These are phyloP conservation scores for Tiphia femorata DNA, from an alignment of 2,888 invertebrate species.

Conservation along the genomic window DNA sequence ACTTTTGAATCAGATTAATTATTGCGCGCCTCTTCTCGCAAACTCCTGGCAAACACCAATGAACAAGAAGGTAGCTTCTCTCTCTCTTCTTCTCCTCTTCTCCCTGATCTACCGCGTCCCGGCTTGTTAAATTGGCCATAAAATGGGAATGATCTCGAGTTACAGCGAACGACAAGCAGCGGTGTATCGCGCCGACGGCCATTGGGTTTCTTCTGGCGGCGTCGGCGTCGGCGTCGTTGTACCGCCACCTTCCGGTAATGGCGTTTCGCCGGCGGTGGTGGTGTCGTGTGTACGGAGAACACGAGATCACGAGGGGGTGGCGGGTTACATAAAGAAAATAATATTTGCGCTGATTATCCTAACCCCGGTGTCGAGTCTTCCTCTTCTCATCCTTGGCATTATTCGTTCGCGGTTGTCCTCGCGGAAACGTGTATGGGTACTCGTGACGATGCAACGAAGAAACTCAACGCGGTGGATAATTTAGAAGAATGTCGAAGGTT, in stretches of 20 bases:
- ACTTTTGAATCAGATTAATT: no score
- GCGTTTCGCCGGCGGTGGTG: constrained; percentile 34
- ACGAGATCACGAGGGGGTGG: constrained; percentile 32
- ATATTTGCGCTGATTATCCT: constrained; percentile 18
- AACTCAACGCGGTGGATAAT: no score
- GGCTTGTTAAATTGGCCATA: constrained; percentile 59
- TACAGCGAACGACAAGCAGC: constrained; percentile 45
- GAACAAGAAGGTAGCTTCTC: not conserved
- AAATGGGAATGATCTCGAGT: constrained; percentile 59
- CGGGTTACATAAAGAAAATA: constrained; percentile 32
- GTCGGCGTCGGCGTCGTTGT: constrained; percentile 6
- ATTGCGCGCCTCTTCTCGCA: no score
- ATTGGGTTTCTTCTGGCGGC: constrained; percentile 37
- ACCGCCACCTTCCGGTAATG: constrained; percentile 40
- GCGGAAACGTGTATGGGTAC: no score
- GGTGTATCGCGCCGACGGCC: constrained; percentile 36
- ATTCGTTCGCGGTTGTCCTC: no score
- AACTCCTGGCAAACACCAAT: no score
- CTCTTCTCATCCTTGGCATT: not conserved
- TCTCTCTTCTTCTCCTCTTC: constrained; percentile 1
- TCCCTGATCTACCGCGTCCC: constrained; percentile 19
- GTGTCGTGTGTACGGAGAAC: constrained; percentile 34
- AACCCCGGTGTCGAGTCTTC: not conserved
- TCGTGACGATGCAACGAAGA: no score
- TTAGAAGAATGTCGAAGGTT: no score